These are phyloP conservation scores for Mola mola DNA, from an alignment of 2,113 vertebrate species.

Conservation along the genomic window DNA sequence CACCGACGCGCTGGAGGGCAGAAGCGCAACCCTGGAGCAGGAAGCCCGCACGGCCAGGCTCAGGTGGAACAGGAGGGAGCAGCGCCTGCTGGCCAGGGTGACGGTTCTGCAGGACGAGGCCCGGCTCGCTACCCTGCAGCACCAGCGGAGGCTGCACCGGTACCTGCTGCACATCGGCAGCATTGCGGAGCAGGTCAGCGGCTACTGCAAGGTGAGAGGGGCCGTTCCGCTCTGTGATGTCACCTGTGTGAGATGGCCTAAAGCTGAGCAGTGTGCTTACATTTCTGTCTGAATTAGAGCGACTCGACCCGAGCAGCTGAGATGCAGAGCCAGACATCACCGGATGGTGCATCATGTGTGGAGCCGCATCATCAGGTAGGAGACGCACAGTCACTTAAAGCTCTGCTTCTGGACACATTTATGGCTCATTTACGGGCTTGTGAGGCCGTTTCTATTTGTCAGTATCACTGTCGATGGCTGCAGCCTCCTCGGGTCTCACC, in stretches of 20 bases:
- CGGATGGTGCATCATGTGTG: slow-evolving; percentile 8
- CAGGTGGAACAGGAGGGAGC: slow-evolving; percentile 78
- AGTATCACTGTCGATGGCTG: slow-evolving; percentile 5
- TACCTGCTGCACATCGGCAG: slow-evolving; percentile 79
- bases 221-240: accelerated
- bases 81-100: slow-evolving; percentile 78
- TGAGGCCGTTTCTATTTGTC: no score
- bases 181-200: slow-evolving; percentile 74
- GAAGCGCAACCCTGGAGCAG: slow-evolving; percentile 56
- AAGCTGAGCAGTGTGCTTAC: neutral
- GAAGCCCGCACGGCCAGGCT: slow-evolving; percentile 65
- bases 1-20: slow-evolving; percentile 55
- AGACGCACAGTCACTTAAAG: neutral
- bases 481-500: slow-evolving; percentile 19
- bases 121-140: slow-evolving; percentile 80
- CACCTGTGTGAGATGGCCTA: no score
- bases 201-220: slow-evolving; percentile 77
- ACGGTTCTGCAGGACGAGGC: slow-evolving; percentile 80
- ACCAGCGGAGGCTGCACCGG: slow-evolving; percentile 77
- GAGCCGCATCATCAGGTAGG: slow-evolving; percentile 52
- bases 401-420: no score
- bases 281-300: slow-evolving; percentile 40
- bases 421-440: no score
- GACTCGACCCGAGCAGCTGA: slow-evolving; percentile 23
- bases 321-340: slow-evolving; percentile 21